Conservation (phyloP, 2,113 vertebrate genomes). For the Ceratotherium simum region DNA sequence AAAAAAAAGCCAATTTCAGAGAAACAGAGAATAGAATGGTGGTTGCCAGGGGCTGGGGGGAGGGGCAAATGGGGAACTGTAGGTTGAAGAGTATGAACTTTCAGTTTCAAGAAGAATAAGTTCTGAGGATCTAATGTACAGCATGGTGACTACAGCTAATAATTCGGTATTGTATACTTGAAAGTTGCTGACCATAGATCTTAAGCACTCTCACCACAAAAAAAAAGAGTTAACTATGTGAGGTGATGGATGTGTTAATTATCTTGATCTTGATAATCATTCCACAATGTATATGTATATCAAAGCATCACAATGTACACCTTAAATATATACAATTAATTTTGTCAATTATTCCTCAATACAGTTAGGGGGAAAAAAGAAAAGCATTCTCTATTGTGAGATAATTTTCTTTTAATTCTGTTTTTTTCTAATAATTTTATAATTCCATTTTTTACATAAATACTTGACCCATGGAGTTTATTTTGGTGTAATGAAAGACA, state of each 20-base stretch:
- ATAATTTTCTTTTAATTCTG: slow-evolving; percentile 7
- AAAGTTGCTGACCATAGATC: background rate
- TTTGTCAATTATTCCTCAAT: background rate
- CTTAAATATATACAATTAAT: background rate
- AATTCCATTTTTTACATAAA: slow-evolving; percentile 19
- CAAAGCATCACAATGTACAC: background rate
- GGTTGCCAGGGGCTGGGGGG: background rate
- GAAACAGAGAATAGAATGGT: background rate
- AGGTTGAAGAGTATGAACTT: background rate
- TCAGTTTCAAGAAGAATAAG: background rate
- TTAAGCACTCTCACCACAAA: background rate
- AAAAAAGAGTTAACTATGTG: background rate
- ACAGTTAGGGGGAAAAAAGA: background rate
- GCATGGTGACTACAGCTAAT: background rate
- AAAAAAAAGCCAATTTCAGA: background rate
- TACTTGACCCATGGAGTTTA: background rate
- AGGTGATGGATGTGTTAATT: background rate
- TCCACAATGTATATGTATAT: background rate
- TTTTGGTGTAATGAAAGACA: background rate
- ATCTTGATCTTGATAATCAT: background rate
- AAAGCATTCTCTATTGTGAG: background rate
- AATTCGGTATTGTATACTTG: background rate
- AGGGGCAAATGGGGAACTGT: background rate
- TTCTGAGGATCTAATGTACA: background rate
- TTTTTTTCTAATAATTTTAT: background rate